Conservation (phyloP, 2,888 invertebrate genomes). For the Rotaria sp. region DNA sequence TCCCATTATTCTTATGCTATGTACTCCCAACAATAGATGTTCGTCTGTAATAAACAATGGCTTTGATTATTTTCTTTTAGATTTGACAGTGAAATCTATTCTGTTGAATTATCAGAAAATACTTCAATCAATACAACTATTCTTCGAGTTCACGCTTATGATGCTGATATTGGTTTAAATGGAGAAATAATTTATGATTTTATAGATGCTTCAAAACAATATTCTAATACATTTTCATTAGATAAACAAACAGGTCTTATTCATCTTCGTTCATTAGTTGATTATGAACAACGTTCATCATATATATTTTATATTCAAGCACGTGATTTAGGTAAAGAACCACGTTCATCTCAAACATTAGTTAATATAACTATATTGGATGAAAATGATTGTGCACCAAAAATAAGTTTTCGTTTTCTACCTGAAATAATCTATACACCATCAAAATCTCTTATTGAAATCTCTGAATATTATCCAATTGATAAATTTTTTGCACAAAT, state of each 20-base stretch:
- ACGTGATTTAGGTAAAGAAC: constrained; percentile 16
- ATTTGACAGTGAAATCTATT: not conserved
- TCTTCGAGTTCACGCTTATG: not conserved
- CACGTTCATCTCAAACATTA: constrained; percentile 23
- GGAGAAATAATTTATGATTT: constrained; percentile 5
- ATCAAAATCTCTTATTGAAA: not conserved
- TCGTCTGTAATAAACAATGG: too few species aligned
- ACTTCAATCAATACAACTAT: constrained; percentile 5
- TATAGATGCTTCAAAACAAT: not conserved
- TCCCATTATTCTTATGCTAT: too few species aligned
- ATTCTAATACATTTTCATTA: not conserved
- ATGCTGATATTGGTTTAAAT: constrained; percentile 11
- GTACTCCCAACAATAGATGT: too few species aligned
- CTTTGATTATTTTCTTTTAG: not conserved
- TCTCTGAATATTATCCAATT: not conserved
- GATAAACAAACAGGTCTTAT: not conserved
- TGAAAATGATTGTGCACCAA: constrained; percentile 1
- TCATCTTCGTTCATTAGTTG: not conserved
- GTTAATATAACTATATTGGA: not conserved
- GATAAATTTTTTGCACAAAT: constrained; percentile 24
- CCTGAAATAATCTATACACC: not conserved
- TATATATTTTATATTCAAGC: constrained; percentile 9
- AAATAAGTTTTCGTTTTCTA: not conserved
- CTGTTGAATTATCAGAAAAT: not conserved
- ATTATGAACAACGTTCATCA: constrained; percentile 21